Evolutionary conservation across 92 coral and sea anemone genomes (phyloP).

Genomic region (Porites divaricata): DNA sequence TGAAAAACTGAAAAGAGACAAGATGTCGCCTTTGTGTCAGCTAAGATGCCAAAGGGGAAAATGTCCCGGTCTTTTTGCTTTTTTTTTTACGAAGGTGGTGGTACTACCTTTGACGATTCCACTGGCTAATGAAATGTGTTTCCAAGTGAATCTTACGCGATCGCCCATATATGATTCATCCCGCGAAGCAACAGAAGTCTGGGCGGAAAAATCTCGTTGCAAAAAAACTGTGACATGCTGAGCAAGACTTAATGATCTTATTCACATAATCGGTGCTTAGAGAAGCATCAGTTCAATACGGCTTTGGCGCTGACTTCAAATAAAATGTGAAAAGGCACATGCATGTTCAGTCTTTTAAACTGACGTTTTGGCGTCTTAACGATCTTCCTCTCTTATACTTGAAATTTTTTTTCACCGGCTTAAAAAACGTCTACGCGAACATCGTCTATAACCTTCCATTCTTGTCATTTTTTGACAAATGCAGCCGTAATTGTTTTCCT

Average conservation of each 20-base stretch:
- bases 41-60: constrained; percentile 7
- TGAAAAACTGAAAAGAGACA: constrained; percentile 26
- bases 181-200: too few species aligned
- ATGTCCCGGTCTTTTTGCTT: background rate
- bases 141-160: background rate
- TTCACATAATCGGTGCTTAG: too few species aligned
- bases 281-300: too few species aligned
- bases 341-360: background rate
- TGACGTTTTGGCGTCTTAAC: background rate
- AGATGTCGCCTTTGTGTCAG: constrained; percentile 2
- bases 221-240: too few species aligned
- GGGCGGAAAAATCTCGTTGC: too few species aligned
- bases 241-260: too few species aligned
- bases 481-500: constrained; percentile 33
- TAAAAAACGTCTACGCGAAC: background rate
- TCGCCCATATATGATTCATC: background rate
- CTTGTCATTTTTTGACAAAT: constrained; percentile 45
- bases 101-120: background rate
- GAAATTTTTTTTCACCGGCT: background rate
- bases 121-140: background rate
- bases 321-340: background rate
- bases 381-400: background rate
- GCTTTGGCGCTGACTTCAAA: too few species aligned
- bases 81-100: constrained; percentile 4
- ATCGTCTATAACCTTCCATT: constrained; percentile 12